phyloP scores from a whole-genome alignment of 2,888 invertebrate genomes.

The Drosophila sordidapex region DNA sequence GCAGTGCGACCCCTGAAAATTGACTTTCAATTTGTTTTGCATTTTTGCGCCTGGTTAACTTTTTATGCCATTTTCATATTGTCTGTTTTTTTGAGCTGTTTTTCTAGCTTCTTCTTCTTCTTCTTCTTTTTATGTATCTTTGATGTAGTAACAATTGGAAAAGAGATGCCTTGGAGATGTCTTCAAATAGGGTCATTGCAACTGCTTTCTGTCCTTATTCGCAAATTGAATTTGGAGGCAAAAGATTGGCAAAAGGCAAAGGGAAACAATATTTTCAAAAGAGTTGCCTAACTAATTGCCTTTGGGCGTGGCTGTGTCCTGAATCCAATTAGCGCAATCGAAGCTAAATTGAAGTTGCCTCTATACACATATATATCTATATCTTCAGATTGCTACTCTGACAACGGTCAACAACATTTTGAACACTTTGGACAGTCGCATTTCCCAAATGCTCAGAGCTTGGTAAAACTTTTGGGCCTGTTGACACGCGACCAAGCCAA shows the following conservation, averaged over 20 bases:
- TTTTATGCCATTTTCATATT: conserved; percentile 62
- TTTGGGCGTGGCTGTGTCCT: conserved; percentile 38
- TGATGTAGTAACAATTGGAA: conserved; percentile 28
- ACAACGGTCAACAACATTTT: conserved; percentile 34
- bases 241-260: conserved; percentile 15
- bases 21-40: conserved; percentile 73
- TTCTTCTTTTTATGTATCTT: conserved; percentile 23
- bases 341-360: conserved; percentile 30
- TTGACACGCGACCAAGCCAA: conserved; percentile 47
- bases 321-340: conserved; percentile 62
- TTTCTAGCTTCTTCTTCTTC: not conserved
- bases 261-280: conserved; percentile 25
- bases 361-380: not conserved
- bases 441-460: conserved; percentile 27
- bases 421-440: conserved; percentile 16
- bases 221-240: conserved; percentile 40
- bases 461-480: conserved; percentile 31
- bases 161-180: conserved; percentile 13
- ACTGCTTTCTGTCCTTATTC: conserved; percentile 22
- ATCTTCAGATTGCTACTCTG: not conserved
- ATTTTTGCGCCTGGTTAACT: conserved; percentile 63
- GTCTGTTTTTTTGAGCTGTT: conserved; percentile 12
- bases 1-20: conserved; percentile 53
- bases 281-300: conserved; percentile 46
- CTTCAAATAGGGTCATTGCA: conserved; percentile 52